A percentile compares a stretch with the other conserved stretches of the same genome.
Conservation (phyloP, 2,888 invertebrate species). For the Ashinkailepas kermadecensis region DNA sequence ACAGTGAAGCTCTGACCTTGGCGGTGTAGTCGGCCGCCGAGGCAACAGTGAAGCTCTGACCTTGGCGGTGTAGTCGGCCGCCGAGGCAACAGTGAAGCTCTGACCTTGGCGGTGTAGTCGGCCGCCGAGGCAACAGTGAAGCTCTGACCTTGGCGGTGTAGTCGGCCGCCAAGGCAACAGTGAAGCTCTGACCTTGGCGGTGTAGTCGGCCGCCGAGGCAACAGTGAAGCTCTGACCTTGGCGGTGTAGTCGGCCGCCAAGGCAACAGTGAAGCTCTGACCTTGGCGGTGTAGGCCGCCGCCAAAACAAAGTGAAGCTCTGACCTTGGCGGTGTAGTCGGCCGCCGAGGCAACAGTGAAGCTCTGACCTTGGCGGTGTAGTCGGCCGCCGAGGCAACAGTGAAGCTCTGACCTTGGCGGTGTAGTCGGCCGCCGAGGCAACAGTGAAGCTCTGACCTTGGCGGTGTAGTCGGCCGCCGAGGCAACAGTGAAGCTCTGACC, state of each 20-base stretch:
- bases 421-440: slow-evolving; percentile 94
- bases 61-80: slow-evolving; percentile 89
- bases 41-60: slow-evolving; percentile 35
- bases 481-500: slow-evolving; percentile 37
- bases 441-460: slow-evolving; percentile 47
- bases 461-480: slow-evolving; percentile 93
- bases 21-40: slow-evolving; percentile 95
- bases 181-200: slow-evolving; percentile 53
- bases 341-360: too few relatives aligned
- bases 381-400: too few relatives aligned
- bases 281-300: slow-evolving; percentile 89
- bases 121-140: too few relatives aligned
- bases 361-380: slow-evolving; percentile 64
- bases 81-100: too few relatives aligned
- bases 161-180: slow-evolving; percentile 93
- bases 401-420: slow-evolving; percentile 55
- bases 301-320: slow-evolving; percentile 45
- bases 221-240: slow-evolving; percentile 42
- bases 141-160: slow-evolving; percentile 64
- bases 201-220: slow-evolving; percentile 94
- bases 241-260: slow-evolving; percentile 95
- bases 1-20: slow-evolving; percentile 42
- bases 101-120: slow-evolving; percentile 75
- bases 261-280: slow-evolving; percentile 35
- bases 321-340: slow-evolving; percentile 80